These are phyloP conservation scores for Leptinotarsa defecta DNA, from an alignment of 1,140 invertebrate species.

Conservation along the genomic window DNA sequence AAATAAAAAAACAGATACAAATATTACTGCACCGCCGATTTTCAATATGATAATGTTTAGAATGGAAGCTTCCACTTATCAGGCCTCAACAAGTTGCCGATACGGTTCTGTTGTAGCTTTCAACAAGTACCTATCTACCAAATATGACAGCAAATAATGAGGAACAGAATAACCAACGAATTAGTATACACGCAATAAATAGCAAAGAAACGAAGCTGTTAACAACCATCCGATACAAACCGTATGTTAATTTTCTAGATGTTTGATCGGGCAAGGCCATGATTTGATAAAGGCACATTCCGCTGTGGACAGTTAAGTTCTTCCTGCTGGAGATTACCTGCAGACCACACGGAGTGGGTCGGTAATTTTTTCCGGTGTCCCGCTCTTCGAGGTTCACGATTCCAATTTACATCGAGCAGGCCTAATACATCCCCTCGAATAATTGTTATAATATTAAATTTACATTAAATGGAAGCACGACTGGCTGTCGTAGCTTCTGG, in stretches of 20 bases:
- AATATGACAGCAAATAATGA: neutral
- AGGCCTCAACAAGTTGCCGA: too few species aligned
- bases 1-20: too few species aligned
- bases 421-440: conserved; percentile 33
- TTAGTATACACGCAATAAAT: neutral
- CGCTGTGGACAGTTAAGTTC: neutral
- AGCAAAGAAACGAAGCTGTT: neutral
- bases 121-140: neutral
- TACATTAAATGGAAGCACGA: conserved; percentile 37
- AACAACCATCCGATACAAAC: conserved; percentile 2
- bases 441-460: conserved; percentile 41
- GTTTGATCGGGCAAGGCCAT: neutral
- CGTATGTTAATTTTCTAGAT: conserved; percentile 1
- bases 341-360: neutral
- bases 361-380: neutral
- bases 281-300: neutral
- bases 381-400: conserved; percentile 29
- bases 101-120: too few species aligned
- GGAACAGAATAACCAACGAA: neutral
- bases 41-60: too few species aligned
- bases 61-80: too few species aligned
- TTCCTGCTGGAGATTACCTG: neutral
- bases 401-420: conserved; percentile 37
- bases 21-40: too few species aligned
- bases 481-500: conserved; percentile 19